phyloP scores from a whole-genome alignment of 1,140 invertebrate species.

The Drosophila lacertosa region DNA sequence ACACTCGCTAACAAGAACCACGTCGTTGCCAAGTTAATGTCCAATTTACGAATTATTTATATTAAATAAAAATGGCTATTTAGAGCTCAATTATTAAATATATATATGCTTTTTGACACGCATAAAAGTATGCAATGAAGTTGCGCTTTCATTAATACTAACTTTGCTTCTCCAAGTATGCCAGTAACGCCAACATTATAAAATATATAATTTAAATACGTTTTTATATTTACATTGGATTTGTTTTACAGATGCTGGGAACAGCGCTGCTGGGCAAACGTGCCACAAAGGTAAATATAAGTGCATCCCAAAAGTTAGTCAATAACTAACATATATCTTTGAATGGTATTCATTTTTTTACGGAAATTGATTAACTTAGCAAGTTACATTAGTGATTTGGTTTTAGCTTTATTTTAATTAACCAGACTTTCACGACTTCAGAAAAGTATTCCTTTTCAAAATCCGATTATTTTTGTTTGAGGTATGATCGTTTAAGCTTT shows the following conservation, averaged over 20 bases:
- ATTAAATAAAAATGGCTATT: not conserved
- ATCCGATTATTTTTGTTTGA: too few species aligned
- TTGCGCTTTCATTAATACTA: constrained; percentile 31
- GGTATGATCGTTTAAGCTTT: too few species aligned
- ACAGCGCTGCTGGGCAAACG: constrained; percentile 83
- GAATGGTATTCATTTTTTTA: too few species aligned
- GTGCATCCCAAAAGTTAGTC: not conserved
- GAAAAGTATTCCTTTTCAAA: too few species aligned
- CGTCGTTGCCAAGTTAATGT: not conserved
- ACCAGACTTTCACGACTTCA: too few species aligned
- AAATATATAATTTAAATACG: constrained; percentile 17
- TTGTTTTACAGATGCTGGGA: constrained; percentile 77
- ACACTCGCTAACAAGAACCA: not conserved
- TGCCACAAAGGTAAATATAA: constrained; percentile 72
- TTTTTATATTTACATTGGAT: constrained; percentile 10
- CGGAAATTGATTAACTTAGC: too few species aligned
- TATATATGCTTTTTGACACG: constrained; percentile 10
- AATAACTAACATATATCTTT: too few species aligned
- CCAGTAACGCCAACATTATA: too few species aligned
- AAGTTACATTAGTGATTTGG: too few species aligned
- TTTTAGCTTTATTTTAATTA: too few species aligned
- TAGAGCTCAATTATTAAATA: too few species aligned
- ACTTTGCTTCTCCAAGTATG: constrained; percentile 1
- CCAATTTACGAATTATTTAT: not conserved
- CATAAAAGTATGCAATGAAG: constrained; percentile 59